Evolutionary conservation across 1,140 invertebrate species (phyloP), one percentile per base, ranked within the genome.

Genomic region (Bombus superbus): DNA sequence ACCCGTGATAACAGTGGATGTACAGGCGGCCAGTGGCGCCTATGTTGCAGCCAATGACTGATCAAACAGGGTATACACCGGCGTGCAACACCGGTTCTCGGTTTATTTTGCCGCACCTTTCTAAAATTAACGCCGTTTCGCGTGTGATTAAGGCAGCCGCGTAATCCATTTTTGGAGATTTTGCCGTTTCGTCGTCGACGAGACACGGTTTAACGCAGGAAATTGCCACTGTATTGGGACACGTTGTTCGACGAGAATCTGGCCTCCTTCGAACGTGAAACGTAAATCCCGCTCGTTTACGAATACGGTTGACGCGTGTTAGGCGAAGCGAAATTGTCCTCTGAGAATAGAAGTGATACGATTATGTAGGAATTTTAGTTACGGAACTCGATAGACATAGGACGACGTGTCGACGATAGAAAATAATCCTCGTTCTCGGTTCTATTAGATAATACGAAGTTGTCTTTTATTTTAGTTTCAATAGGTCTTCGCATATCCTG

Each of bases 1-100:
- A 83, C 64, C 62, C 62, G 88, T 68, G 88, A 90, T 90, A 90
- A 86, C 53, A 59, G 72, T 22, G 78, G 85, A 89, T 71, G 78
- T 42, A 44, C 47, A 74, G 9, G 69, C 42, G 68, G 35, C 76
- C 66, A 84, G 57, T 88, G 89, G 89, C 89, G 89, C 85, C 81
- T 87, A 62, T 86, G 64, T 64, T 57, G 76, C 53, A 71, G 44
- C 57, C 66, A 79, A 66, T 78, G 69, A 74, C 32, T 87, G 80
- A 86, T 89, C 84, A 83, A 76, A 72, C 64, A 71, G 75, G 75
- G 82, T 47, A 53, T 53, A 71, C 74, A 40, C 73, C 57, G 75
- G 66, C 64, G 71, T 78, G 11, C 75, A 78, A 77, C 66, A 57
- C 64, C 81, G 11, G 62, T 83, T 83, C 44, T 44, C 66, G 57